Conservation (phyloP, 1,140 invertebrate species). For the Zaprionus africanus region DNA sequence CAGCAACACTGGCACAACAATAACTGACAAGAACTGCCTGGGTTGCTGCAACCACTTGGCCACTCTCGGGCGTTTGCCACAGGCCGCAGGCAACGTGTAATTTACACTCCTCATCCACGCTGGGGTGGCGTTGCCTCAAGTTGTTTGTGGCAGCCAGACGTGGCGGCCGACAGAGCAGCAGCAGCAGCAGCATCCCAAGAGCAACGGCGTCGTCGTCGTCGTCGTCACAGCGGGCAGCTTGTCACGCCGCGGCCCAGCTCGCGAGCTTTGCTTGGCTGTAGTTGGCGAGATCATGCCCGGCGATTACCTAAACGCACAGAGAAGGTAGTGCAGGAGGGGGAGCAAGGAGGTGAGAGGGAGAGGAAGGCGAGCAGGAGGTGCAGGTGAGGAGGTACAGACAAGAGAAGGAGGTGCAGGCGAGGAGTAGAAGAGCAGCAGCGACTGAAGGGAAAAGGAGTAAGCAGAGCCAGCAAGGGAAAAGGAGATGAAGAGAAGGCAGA, state of each 20-base stretch:
- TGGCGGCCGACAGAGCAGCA: background rate
- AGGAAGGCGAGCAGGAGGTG: no score
- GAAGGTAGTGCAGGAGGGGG: background rate
- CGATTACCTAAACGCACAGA: slow-evolving; percentile 80
- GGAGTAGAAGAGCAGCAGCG: no score
- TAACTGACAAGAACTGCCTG: slow-evolving; percentile 18
- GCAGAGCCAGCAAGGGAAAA: no score
- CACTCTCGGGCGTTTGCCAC: slow-evolving; percentile 57
- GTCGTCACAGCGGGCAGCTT: slow-evolving; percentile 74
- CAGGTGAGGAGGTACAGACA: no score
- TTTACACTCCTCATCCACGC: slow-evolving; percentile 67
- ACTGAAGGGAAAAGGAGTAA: no score
- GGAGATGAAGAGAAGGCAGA: no score
- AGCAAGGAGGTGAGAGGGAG: background rate
- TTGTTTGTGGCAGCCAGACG: slow-evolving; percentile 21
- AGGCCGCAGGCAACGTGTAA: slow-evolving; percentile 76
- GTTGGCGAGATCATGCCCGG: slow-evolving; percentile 73
- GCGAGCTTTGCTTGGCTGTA: slow-evolving; percentile 48
- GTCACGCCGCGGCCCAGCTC: slow-evolving; percentile 52
- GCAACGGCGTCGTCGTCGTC: slow-evolving; percentile 7
- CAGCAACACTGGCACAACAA: slow-evolving; percentile 31
- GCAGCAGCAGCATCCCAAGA: slow-evolving; percentile 40
- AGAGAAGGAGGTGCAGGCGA: no score
- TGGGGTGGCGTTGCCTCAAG: slow-evolving; percentile 67
- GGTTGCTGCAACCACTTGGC: slow-evolving; percentile 39